Percentiles rank a stretch among this genome's conserved stretches.
phyloP scores from a whole-genome alignment of 2,888 invertebrate species.

The Prenolepis imparis region DNA sequence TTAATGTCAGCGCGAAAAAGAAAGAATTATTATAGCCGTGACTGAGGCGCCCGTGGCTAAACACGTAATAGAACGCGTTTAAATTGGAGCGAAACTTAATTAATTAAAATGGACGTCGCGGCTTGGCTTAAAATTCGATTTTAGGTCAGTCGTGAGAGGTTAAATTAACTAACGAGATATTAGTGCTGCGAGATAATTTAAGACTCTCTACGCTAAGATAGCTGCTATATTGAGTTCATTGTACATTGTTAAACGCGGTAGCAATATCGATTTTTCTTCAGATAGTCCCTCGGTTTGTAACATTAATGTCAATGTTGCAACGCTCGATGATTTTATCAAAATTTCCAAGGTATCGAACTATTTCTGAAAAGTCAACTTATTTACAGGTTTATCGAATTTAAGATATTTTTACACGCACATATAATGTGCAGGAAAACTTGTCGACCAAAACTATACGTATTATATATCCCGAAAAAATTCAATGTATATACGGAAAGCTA shows the following conservation, averaged over 20 bases:
- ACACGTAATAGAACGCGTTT: slow-evolving; percentile 53
- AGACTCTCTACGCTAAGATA: slow-evolving; percentile 31
- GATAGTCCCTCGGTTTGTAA: slow-evolving; percentile 4
- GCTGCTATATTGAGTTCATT: slow-evolving; percentile 37
- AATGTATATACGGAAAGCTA: neutral
- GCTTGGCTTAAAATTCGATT: slow-evolving; percentile 52
- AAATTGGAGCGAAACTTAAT: slow-evolving; percentile 52
- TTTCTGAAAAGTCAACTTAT: slow-evolving; percentile 1
- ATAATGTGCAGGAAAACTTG: neutral
- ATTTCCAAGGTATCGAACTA: neutral
- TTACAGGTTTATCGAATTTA: neutral
- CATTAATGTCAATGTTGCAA: slow-evolving; percentile 28
- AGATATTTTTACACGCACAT: neutral
- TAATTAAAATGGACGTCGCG: slow-evolving; percentile 54
- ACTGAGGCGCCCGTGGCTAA: slow-evolving; percentile 50
- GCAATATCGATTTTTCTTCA: slow-evolving; percentile 19
- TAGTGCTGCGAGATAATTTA: slow-evolving; percentile 42
- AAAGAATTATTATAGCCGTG: slow-evolving; percentile 68
- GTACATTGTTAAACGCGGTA: slow-evolving; percentile 28
- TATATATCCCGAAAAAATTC: slow-evolving; percentile 57
- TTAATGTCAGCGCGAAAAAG: slow-evolving; percentile 71
- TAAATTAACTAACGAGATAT: slow-evolving; percentile 53
- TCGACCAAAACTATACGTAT: slow-evolving; percentile 36
- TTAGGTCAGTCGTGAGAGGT: slow-evolving; percentile 46
- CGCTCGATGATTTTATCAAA: slow-evolving; percentile 17